Conservation (phyloP, 2,888 invertebrate genomes). For the Erebia epiphron region DNA sequence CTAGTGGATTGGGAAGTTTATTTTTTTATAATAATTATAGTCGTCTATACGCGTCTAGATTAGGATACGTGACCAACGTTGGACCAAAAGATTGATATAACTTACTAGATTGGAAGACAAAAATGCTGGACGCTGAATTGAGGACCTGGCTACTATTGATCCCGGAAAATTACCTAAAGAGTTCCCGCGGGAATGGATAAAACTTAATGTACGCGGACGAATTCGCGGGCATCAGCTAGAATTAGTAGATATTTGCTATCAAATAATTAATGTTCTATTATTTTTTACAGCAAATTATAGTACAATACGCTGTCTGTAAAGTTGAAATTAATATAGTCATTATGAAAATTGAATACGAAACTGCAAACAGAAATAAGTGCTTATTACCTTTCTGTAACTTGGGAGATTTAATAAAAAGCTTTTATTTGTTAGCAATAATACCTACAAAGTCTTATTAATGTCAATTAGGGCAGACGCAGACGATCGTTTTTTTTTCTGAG, state of each 20-base stretch:
- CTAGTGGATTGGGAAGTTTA: constrained; percentile 63
- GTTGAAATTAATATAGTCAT: neutral
- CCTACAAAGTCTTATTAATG: constrained; percentile 1
- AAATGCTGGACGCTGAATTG: too few species aligned
- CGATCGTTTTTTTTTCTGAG: too few species aligned
- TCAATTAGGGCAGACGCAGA: neutral
- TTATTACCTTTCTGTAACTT: neutral
- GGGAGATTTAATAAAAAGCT: constrained; percentile 5
- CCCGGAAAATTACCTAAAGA: too few species aligned
- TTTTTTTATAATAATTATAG: neutral
- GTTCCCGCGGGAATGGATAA: too few species aligned
- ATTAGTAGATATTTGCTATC: constrained; percentile 38
- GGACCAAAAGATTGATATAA: neutral
- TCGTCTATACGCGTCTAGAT: neutral
- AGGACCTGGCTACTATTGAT: too few species aligned
- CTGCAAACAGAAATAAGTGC: neutral
- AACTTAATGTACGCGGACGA: too few species aligned
- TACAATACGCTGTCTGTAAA: neutral
- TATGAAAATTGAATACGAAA: neutral
- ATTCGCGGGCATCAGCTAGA: too few species aligned
- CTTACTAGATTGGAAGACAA: too few species aligned
- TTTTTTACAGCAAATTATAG: neutral
- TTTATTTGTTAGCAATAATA: neutral
- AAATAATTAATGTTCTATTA: neutral
- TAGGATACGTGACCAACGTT: neutral